Base-by-base conservation (phyloP, 1,140 invertebrate genomes). In the Neodiprion lecontei region DNA sequence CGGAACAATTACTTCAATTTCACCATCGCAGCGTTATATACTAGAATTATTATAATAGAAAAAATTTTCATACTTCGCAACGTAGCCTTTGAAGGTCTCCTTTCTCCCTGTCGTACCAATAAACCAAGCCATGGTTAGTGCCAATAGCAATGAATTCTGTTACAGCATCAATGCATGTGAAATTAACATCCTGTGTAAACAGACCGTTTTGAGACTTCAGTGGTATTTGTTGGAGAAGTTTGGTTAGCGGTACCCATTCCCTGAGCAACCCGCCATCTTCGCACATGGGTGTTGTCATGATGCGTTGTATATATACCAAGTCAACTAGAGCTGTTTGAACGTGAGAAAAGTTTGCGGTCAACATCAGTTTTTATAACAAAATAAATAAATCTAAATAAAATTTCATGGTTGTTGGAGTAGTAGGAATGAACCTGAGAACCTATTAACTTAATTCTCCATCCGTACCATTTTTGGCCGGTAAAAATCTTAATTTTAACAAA, bases 161-260 rank as follows among this genome's bases (percentile, higher is more conserved):
- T 23, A 94, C 89, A 14, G 91, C 93, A 89, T 96, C 95, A n/a
- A 97, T 89, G 83, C 95, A 96, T 9, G 95, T 97, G 66, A 97
- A 90, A 81, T 91, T 93, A 21, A 97, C 88, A 84, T 95, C 94
- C 82, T 93, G 91, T 70, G 91, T 92, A 88, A 96, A 95, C 77
- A 97, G 83, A 1, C 95, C 95, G 80, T 90, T 93, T 85, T 95
- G 94, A 67, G 93, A 91, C 82, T 93, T 93, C 9, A 91, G 88
- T 48, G 96, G 96, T 81, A 98, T 94, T 80, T 93, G 91, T 78
- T 93, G 92, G 40, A 97, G 89, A 70, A 97, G 89, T 80, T 91
- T 90, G n/a, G 92, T 92, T 77, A 96, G 89, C 9, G 94, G 94
- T 21, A 94, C 92, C 94, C 95, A 96, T 89, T 97, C 96, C 79